phyloP scores from a whole-genome alignment of 2,888 invertebrate genomes.

The Aquatica leii region DNA sequence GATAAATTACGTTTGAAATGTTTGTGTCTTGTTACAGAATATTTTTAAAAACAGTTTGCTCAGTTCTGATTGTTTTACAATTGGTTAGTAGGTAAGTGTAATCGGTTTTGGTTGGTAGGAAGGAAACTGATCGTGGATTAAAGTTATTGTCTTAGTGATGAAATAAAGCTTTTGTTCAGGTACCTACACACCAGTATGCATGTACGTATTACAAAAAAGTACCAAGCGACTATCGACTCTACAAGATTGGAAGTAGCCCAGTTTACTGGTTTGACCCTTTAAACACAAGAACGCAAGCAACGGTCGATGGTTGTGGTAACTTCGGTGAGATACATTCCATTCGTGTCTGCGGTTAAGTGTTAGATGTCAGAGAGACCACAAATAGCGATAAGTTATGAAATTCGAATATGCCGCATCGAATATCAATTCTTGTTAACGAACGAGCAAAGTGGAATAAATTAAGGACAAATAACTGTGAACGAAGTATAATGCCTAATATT shows the following conservation, averaged over 20 bases:
- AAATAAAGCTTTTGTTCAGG: not conserved
- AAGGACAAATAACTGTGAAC: slow-evolving; percentile 29
- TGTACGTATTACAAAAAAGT: slow-evolving; percentile 9
- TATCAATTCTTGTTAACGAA: slow-evolving; percentile 42
- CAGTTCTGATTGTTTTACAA: no score
- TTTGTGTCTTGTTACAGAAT: no score
- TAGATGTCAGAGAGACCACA: slow-evolving; percentile 52
- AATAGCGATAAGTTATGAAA: slow-evolving; percentile 49
- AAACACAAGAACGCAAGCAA: slow-evolving; percentile 34
- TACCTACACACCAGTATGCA: slow-evolving; percentile 7
- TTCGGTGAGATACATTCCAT: slow-evolving; percentile 51
- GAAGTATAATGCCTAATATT: slow-evolving; percentile 21
- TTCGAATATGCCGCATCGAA: slow-evolving; percentile 48
- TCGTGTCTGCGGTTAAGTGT: slow-evolving; percentile 52
- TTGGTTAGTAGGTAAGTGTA: no score
- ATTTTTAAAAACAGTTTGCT: no score
- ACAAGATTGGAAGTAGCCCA: slow-evolving; percentile 23
- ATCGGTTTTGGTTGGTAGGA: no score
- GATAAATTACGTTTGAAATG: no score
- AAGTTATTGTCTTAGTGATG: slow-evolving; percentile 3
- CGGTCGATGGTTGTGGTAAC: slow-evolving; percentile 38
- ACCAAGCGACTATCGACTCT: slow-evolving; percentile 19
- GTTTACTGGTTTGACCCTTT: slow-evolving; percentile 36
- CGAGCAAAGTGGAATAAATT: slow-evolving; percentile 29
- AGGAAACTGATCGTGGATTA: no score